Evolutionary conservation across 2,113 vertebrate genomes (phyloP).

Genomic region (Xiphophorus couchianus): DNA sequence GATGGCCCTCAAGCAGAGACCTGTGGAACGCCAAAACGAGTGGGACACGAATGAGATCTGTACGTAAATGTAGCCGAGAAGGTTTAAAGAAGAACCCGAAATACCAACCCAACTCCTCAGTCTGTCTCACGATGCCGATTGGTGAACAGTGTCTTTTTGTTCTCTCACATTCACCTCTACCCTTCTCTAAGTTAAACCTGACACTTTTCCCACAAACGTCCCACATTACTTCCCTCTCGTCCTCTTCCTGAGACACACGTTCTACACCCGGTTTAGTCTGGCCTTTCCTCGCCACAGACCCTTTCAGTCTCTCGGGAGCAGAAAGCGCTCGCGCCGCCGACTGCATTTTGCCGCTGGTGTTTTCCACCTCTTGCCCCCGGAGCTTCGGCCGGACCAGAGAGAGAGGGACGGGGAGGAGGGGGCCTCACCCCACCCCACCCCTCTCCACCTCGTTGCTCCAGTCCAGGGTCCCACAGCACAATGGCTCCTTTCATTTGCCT

Average conservation of each 20-base stretch:
- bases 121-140: too few species aligned
- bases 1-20: too few species aligned
- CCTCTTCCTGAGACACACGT: not conserved
- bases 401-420: too few species aligned
- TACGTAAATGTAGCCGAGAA: too few species aligned
- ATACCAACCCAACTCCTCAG: too few species aligned
- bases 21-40: too few species aligned
- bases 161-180: slow-evolving; percentile 19
- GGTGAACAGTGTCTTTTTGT: not conserved
- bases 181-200: not conserved
- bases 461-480: slow-evolving; percentile 49
- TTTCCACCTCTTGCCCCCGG: slow-evolving; percentile 78
- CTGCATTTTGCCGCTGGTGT: slow-evolving; percentile 32
- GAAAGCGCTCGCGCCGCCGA: slow-evolving; percentile 18
- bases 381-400: slow-evolving; percentile 76
- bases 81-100: too few species aligned
- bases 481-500: slow-evolving; percentile 69
- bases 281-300: slow-evolving; percentile 31
- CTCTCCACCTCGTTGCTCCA: slow-evolving; percentile 7
- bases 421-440: slow-evolving; percentile 2
- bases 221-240: not conserved
- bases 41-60: too few species aligned
- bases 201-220: not conserved
- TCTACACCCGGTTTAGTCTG: not conserved
- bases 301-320: slow-evolving; percentile 14